Evolutionary conservation across 1,140 invertebrate species (phyloP).

Genomic region (Lepidurus packardi): DNA sequence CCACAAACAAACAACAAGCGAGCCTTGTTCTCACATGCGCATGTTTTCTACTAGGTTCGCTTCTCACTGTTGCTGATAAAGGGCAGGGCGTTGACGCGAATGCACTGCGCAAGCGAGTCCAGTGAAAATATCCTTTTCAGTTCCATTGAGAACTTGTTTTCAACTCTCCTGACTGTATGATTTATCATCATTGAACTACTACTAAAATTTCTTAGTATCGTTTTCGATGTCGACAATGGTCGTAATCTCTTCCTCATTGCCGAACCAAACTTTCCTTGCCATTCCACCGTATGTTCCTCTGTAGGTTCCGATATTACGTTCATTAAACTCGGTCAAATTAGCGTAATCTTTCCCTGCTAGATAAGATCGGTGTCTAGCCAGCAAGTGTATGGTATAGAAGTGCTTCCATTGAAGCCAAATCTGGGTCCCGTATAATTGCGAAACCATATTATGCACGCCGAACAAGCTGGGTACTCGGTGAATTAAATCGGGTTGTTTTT

Average conservation of each 20-base stretch:
- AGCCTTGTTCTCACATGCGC: not conserved
- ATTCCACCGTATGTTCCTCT: constrained; percentile 40
- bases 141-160: not conserved
- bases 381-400: constrained; percentile 40
- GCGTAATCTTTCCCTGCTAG: not conserved
- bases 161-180: not conserved
- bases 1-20: not conserved
- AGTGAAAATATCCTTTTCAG: not conserved
- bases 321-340: constrained; percentile 35
- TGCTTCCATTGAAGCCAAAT: constrained; percentile 38
- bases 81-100: not conserved
- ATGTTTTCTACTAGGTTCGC: not conserved
- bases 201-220: too few relatives aligned
- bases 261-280: constrained; percentile 32
- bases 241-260: not conserved
- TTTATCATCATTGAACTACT: too few relatives aligned
- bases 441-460: constrained; percentile 39
- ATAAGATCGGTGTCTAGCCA: constrained; percentile 38
- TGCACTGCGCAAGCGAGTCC: not conserved
- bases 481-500: constrained; percentile 38
- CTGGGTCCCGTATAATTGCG: not conserved
- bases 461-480: constrained; percentile 40
- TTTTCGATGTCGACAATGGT: too few relatives aligned
- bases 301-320: constrained; percentile 37
- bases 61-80: not conserved